phyloP scores from a whole-genome alignment of 2,797 vertebrate genomes.

The Pantherophis vulpinus region DNA sequence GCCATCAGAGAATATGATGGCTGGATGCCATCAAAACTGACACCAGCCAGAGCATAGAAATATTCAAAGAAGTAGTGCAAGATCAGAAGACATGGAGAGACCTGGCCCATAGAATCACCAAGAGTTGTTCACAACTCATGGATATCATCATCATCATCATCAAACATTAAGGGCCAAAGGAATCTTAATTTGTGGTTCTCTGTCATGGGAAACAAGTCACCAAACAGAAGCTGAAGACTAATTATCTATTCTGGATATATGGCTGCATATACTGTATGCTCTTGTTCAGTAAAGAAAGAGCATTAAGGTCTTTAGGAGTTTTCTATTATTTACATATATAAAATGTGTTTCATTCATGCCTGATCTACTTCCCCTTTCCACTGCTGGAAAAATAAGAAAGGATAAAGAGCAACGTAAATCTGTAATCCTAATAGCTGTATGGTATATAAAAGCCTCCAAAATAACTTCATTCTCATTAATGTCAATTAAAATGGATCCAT shows the following conservation, averaged over 20 bases:
- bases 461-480: conserved; percentile 6
- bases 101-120: not conserved
- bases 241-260: not conserved
- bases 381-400: not conserved
- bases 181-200: not conserved
- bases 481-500: conserved; percentile 16
- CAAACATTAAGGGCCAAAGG: not conserved
- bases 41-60: not conserved
- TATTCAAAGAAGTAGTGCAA: not conserved
- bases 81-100: not conserved
- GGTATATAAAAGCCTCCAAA: conserved; percentile 19
- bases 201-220: not conserved
- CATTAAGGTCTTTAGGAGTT: not conserved
- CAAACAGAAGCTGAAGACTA: not conserved
- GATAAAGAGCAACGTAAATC: not conserved
- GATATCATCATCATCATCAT: not conserved
- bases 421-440: not conserved
- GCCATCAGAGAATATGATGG: not conserved
- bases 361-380: not conserved
- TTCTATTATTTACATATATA: not conserved
- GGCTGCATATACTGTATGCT: not conserved
- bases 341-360: not conserved
- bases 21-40: not conserved
- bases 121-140: not conserved
- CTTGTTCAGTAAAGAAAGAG: not conserved